Conservation (phyloP, 2,113 vertebrate genomes). For the Progne subis region DNA sequence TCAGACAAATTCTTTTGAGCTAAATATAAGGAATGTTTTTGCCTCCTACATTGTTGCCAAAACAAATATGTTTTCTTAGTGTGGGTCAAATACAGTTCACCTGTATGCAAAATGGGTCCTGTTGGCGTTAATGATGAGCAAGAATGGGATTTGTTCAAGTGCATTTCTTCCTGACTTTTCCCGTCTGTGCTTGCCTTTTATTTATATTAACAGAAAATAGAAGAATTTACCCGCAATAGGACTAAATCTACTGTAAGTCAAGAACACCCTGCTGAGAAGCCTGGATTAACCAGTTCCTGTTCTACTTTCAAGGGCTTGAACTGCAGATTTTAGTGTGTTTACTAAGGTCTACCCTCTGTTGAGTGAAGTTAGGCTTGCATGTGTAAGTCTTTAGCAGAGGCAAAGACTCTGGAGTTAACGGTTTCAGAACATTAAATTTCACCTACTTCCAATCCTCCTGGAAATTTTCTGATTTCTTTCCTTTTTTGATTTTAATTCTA, state of each 20-base stretch:
- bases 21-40: background rate
- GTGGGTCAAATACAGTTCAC: background rate
- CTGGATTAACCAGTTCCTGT: background rate
- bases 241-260: background rate
- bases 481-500: background rate
- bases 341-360: background rate
- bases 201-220: background rate
- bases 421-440: background rate
- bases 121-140: background rate
- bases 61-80: background rate
- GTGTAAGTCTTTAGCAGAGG: background rate
- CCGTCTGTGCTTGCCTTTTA: background rate
- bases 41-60: background rate
- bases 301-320: background rate
- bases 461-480: background rate
- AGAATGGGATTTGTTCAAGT: background rate
- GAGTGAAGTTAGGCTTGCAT: background rate
- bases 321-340: background rate
- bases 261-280: background rate
- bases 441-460: background rate
- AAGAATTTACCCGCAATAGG: background rate
- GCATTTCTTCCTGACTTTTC: background rate
- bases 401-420: background rate
- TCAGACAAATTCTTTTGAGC: background rate
- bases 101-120: background rate